Conservation (phyloP, 2,113 vertebrate genomes). For the Plotosus lineatus region DNA sequence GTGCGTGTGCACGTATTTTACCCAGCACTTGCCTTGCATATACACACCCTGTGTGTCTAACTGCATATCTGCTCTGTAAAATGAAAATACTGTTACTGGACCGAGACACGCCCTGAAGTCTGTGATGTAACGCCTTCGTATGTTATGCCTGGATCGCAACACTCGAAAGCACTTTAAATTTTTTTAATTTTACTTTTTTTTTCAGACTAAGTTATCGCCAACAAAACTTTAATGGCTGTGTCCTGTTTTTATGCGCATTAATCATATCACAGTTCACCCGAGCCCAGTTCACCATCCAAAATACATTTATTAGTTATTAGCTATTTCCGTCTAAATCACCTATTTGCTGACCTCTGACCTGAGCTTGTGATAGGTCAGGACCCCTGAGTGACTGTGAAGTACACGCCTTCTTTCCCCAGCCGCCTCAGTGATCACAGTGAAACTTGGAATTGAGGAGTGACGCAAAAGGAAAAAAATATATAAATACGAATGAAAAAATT, state of each 20-base stretch:
- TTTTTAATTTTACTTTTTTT: not conserved
- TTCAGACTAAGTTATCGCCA: too few species aligned
- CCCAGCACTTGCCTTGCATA: conserved; percentile 60
- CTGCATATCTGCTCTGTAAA: conserved; percentile 53
- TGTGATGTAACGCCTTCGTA: not conserved
- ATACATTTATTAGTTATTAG: not conserved
- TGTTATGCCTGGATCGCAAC: not conserved
- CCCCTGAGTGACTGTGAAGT: conserved; percentile 66
- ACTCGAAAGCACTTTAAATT: not conserved
- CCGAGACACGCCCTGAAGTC: conserved; percentile 31
- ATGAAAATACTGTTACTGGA: conserved; percentile 62
- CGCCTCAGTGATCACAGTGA: conserved; percentile 71
- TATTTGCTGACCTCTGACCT: conserved; percentile 52
- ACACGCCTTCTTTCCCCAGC: conserved; percentile 54
- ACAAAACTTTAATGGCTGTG: conserved; percentile 51
- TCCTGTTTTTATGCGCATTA: conserved; percentile 22
- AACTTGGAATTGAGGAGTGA: conserved; percentile 53
- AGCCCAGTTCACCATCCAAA: conserved; percentile 22
- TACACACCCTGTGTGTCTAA: conserved; percentile 44
- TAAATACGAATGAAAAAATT: conserved; percentile 23
- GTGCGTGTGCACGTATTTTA: conserved; percentile 46
- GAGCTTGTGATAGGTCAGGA: conserved; percentile 59
- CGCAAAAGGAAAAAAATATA: conserved; percentile 41
- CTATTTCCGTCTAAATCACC: conserved; percentile 54
- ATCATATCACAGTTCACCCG: conserved; percentile 17